Conservation (phyloP, 1,140 invertebrate species). For the Lordiphosa collinella region DNA sequence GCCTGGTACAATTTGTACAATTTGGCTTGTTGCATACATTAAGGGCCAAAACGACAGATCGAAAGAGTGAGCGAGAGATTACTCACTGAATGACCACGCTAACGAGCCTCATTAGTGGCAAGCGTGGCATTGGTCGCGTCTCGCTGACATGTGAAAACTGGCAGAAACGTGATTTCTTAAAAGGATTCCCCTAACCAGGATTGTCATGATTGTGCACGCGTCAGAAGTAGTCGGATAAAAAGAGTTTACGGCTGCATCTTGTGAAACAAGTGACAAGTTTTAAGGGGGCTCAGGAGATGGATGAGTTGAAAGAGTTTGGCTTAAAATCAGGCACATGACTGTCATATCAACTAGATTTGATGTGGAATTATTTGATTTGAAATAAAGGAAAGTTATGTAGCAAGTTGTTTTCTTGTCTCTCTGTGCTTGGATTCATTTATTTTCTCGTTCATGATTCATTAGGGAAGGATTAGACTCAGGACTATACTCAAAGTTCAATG, state of each 20-base stretch:
- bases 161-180: constrained; percentile 62
- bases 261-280: not conserved
- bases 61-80: not conserved
- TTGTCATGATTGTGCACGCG: constrained; percentile 7
- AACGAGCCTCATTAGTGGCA: constrained; percentile 77
- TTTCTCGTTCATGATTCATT: too few relatives aligned
- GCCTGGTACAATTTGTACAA: constrained; percentile 66
- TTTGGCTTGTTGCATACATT: constrained; percentile 73
- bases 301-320: not conserved
- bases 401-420: too few relatives aligned
- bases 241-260: not conserved
- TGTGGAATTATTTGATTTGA: too few relatives aligned
- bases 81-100: constrained; percentile 52
- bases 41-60: constrained; percentile 14
- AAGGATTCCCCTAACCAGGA: constrained; percentile 36
- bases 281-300: not conserved
- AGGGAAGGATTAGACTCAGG: too few relatives aligned
- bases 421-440: too few relatives aligned
- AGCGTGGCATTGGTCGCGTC: constrained; percentile 58
- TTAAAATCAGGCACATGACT: too few relatives aligned
- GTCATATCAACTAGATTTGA: too few relatives aligned
- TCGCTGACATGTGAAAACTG: constrained; percentile 47
- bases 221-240: not conserved
- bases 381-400: too few relatives aligned
- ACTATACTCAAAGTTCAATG: too few relatives aligned